These are phyloP conservation scores for Austrofundulus limnaeus DNA, from an alignment of 2,113 vertebrate species.

Conservation along the genomic window DNA sequence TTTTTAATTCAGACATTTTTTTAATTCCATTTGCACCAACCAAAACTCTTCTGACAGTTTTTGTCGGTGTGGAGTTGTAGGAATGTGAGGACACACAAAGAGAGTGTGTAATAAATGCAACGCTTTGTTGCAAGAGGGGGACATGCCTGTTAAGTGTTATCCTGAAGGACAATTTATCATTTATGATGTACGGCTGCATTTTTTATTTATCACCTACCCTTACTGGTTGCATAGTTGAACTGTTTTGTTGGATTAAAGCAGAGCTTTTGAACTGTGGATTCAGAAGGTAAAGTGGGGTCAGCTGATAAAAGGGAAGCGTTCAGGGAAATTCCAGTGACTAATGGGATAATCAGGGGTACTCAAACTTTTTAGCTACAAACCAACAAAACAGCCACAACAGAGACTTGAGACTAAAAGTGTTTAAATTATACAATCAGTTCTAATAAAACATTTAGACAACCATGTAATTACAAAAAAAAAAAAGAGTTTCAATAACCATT, in stretches of 20 bases:
- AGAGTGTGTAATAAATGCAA: slow-evolving; percentile 8
- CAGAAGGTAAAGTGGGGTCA: neutral
- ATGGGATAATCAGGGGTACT: neutral
- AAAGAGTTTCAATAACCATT: too few species aligned
- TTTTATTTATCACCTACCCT: neutral
- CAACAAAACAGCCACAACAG: neutral
- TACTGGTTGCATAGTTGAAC: neutral
- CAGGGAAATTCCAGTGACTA: neutral
- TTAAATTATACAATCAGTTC: too few species aligned
- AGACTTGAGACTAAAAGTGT: too few species aligned
- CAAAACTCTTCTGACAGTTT: too few species aligned
- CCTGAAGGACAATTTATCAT: slow-evolving; percentile 17
- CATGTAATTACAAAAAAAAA: too few species aligned
- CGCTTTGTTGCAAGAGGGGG: neutral
- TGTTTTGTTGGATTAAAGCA: neutral
- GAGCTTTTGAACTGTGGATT: neutral
- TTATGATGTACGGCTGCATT: slow-evolving; percentile 10
- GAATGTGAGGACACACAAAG: neutral
- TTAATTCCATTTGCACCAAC: too few species aligned
- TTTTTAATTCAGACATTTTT: too few species aligned
- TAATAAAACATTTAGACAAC: too few species aligned
- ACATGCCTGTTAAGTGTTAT: slow-evolving; percentile 6
- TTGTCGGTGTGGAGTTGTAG: neutral
- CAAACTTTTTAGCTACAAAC: neutral
- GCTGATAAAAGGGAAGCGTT: neutral